Base-by-base conservation (phyloP, 2,888 invertebrate species). In the Petrophora chlorosata region DNA sequence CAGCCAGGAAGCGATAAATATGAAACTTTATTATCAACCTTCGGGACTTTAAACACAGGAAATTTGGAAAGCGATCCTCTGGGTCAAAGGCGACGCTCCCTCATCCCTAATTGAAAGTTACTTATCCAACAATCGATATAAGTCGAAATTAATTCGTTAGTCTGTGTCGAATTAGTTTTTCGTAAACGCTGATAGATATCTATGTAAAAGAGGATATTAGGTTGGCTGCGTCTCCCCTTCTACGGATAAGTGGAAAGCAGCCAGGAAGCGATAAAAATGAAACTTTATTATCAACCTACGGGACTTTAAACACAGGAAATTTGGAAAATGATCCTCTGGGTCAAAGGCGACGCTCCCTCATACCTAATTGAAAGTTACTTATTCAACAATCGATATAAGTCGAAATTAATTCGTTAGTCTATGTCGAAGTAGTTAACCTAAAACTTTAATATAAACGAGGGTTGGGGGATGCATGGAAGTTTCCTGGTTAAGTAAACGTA, bases 131-230 rank as follows among this genome's bases (percentile, higher is more conserved):
- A 51, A 51, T 57, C 48, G 44, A 53, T 54, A 5, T 50, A 49
- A 50, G 58, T 45, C 47, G 17, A 52, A 52, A 53, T 61, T 56
- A 61, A 60, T 42, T 53, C 46, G 32, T 46, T 46, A 39, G 55
- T 47, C 46, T 28, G 32, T 42, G 25, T 19, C 38, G 34, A 30
- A 46, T 23, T 38, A 28, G 34, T 53, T 52, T 54, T 52, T 44
- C 45, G 45, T 40, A 48, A 58, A 58, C 45, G 54, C 46, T 56
- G 39, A 52, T 50, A 35, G 29, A 29, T 40, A 40, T 30, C 12
- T 47, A 44, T 38, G 32, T 39, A 22, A 34, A 34, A 30, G 25
- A 36, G 41, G 30, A 30, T 41, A 47, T 41, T 41, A 36, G 29
- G n/a, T n/a, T 26, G 14, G 14, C 28, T 13, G 8, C 26, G 9